Evolutionary conservation across 2,797 vertebrate species (phyloP).

Genomic region (Neosilurus mollespiculum): DNA sequence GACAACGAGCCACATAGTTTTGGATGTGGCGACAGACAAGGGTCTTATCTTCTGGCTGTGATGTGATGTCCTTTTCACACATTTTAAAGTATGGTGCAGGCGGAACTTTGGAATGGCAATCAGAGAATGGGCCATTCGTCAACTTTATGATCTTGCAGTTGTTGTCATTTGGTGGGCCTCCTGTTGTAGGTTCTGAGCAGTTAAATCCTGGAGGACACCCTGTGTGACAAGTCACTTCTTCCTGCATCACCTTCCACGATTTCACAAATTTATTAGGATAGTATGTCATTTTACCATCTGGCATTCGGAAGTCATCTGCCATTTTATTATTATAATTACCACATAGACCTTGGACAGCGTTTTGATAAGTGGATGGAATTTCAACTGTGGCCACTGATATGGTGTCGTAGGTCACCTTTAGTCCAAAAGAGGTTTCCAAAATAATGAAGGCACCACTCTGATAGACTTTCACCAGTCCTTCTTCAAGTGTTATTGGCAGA

Average conservation of each 20-base stretch:
- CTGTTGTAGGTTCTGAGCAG: conserved; percentile 43
- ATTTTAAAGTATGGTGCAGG: conserved; percentile 51
- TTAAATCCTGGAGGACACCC: conserved; percentile 40
- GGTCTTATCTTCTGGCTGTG: accelerated
- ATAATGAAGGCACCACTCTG: conserved; percentile 69
- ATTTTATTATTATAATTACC: conserved; percentile 70
- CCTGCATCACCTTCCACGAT: conserved; percentile 60
- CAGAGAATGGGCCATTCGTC: conserved; percentile 59
- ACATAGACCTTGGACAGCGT: conserved; percentile 63
- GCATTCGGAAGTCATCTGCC: conserved; percentile 65
- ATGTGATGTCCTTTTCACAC: conserved; percentile 61
- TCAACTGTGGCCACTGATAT: conserved; percentile 62
- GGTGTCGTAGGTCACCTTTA: conserved; percentile 69
- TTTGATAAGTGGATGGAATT: conserved; percentile 61
- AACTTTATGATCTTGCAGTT: conserved; percentile 65
- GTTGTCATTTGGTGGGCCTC: accelerated
- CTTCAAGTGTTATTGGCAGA: conserved; percentile 61
- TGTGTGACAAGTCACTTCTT: conserved; percentile 46
- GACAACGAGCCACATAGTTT: conserved; percentile 64
- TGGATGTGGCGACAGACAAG: conserved; percentile 68
- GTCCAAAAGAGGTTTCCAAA: conserved; percentile 60
- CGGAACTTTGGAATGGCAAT: conserved; percentile 57
- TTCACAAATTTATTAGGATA: conserved; percentile 58
- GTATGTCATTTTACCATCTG: background rate
- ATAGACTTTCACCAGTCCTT: conserved; percentile 54